Evolutionary conservation across 2,113 vertebrate genomes (phyloP).

Genomic region (Neolamprologus fasciatus): DNA sequence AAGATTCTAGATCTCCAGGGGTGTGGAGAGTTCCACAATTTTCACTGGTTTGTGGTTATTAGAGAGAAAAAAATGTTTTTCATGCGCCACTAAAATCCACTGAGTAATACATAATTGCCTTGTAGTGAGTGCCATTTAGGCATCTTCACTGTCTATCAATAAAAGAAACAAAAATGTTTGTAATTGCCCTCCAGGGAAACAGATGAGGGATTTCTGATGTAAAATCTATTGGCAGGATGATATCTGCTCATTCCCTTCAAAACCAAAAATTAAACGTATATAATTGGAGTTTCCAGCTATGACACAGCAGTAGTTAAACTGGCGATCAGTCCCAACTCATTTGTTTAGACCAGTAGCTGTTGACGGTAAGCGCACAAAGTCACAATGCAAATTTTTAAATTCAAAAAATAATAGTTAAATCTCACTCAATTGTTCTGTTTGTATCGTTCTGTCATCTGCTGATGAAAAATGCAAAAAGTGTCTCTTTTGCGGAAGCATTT

Average conservation of each 20-base stretch:
- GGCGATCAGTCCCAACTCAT: neutral
- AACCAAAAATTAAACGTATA: neutral
- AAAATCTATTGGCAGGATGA: neutral
- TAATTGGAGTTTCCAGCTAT: neutral
- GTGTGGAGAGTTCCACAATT: neutral
- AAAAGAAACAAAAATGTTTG: neutral
- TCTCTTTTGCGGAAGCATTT: neutral
- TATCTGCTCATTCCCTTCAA: neutral
- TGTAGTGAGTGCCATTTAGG: neutral
- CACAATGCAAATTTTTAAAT: neutral
- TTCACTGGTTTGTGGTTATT: neutral
- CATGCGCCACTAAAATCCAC: neutral
- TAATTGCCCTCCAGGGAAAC: neutral
- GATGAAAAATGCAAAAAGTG: neutral
- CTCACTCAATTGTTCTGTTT: neutral
- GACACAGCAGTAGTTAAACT: neutral
- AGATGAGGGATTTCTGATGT: neutral
- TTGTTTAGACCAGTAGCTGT: neutral
- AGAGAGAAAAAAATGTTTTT: neutral
- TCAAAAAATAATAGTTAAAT: fast-evolving
- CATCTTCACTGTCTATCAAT: neutral
- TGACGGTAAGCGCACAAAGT: neutral
- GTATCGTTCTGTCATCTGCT: neutral
- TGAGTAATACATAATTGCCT: neutral
- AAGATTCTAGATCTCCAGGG: neutral